A percentile compares a stretch with the other conserved stretches of the same genome.
Evolutionary conservation across 2,113 vertebrate genomes (phyloP).

Genomic region (Myotis lucifugus): DNA sequence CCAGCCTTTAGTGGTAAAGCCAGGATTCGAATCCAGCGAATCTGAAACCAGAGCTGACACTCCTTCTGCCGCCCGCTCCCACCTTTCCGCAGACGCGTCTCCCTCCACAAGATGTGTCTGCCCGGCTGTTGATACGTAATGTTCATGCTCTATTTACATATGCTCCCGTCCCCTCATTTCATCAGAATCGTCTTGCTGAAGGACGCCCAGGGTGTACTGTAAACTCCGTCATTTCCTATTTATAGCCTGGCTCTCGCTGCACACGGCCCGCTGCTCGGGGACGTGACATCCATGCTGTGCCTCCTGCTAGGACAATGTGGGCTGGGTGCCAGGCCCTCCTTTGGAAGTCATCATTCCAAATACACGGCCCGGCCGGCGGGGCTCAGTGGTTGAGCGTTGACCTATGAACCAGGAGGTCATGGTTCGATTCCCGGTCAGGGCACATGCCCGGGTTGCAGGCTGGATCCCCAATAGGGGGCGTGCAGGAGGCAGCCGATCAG

Average conservation of each 20-base stretch:
- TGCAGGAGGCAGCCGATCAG: too few species aligned
- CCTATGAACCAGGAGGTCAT: too few species aligned
- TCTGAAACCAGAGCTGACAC: not conserved
- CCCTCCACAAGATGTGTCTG: not conserved
- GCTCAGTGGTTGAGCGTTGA: too few species aligned
- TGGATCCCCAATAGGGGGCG: too few species aligned
- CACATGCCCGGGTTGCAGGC: too few species aligned
- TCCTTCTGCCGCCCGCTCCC: not conserved
- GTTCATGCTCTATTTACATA: not conserved
- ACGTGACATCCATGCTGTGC: not conserved
- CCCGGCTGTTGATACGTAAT: not conserved
- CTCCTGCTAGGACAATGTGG: not conserved
- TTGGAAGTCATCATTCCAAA: not conserved
- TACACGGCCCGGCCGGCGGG: too few species aligned
- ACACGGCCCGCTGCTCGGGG: not conserved
- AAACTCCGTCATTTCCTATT: constrained; percentile 47
- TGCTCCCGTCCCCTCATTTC: not conserved
- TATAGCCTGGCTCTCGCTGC: not conserved
- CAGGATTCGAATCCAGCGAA: not conserved
- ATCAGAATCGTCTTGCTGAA: not conserved
- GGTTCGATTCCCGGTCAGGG: too few species aligned
- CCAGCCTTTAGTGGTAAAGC: not conserved
- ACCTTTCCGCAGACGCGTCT: not conserved
- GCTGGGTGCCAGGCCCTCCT: not conserved
- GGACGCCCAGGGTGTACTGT: not conserved